These are phyloP conservation scores for Atta texana DNA, from an alignment of 1,140 invertebrate species.

Conservation along the genomic window DNA sequence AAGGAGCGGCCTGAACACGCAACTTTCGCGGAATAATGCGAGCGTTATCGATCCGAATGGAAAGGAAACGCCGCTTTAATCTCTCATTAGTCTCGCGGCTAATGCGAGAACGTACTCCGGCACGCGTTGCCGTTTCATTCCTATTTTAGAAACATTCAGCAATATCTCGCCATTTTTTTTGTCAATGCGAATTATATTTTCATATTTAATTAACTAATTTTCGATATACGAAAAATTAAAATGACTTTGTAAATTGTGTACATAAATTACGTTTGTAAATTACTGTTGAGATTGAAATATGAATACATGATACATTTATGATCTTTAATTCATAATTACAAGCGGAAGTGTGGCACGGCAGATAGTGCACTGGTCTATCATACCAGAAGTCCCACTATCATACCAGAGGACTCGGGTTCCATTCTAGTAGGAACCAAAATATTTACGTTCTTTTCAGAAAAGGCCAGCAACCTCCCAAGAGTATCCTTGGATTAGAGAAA, in stretches of 20 bases:
- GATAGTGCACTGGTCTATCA: too few relatives aligned
- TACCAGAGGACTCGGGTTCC: too few relatives aligned
- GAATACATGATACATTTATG: not conserved
- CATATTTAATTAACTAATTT: not conserved
- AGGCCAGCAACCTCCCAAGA: too few relatives aligned
- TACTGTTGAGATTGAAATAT: not conserved
- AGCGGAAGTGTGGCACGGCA: too few relatives aligned
- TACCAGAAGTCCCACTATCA: too few relatives aligned
- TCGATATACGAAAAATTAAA: not conserved
- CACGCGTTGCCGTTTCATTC: constrained; percentile 35
- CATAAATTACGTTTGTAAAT: not conserved
- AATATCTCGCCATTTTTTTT: constrained; percentile 16
- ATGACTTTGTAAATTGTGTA: not conserved
- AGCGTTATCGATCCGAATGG: constrained; percentile 25
- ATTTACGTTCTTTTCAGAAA: too few relatives aligned
- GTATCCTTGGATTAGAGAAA: too few relatives aligned
- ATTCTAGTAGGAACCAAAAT: too few relatives aligned
- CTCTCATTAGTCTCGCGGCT: constrained; percentile 50
- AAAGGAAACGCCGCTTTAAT: constrained; percentile 50
- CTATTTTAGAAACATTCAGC: not conserved
- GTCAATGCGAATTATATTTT: not conserved
- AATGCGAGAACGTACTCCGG: constrained; percentile 19
- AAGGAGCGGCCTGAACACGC: constrained; percentile 24
- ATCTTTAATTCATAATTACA: not conserved
- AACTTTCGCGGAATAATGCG: constrained; percentile 43